A percentile compares a stretch with the other conserved stretches of the same genome.
Evolutionary conservation across 2,113 vertebrate genomes (phyloP).

Genomic region (Motacilla tschutschensis): DNA sequence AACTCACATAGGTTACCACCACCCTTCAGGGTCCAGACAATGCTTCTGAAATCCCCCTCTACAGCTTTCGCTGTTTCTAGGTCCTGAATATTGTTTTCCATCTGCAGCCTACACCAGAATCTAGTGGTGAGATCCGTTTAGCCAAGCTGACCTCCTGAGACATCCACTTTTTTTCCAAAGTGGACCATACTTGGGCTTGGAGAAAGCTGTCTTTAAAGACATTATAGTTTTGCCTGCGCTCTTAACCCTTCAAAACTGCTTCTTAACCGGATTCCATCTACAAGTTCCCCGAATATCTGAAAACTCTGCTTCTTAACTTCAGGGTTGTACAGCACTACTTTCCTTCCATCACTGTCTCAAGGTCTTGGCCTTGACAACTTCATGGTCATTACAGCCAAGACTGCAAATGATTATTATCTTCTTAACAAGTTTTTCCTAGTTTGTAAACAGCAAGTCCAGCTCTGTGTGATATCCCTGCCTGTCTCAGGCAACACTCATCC

Average conservation of each 20-base stretch:
- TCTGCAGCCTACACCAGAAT: neutral
- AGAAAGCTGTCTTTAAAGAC: neutral
- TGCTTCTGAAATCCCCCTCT: neutral
- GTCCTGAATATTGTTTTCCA: neutral
- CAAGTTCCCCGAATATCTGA: neutral
- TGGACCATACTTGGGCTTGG: neutral
- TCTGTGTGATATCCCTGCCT: neutral
- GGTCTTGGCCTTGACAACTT: neutral
- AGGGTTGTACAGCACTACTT: neutral
- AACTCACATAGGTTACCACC: neutral
- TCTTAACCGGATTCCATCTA: neutral
- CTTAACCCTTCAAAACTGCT: neutral
- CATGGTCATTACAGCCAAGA: neutral
- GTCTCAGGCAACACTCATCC: neutral
- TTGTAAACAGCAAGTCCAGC: neutral
- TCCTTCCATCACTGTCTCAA: neutral
- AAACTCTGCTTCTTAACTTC: neutral
- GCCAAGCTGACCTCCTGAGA: neutral
- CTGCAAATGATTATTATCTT: neutral
- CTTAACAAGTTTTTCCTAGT: neutral
- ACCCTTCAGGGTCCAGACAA: neutral
- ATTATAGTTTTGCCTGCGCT: neutral
- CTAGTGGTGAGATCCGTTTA: neutral
- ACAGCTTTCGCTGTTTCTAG: neutral
- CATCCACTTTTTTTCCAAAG: neutral